phyloP scores from a whole-genome alignment of 2,797 vertebrate species.

The Sarcophilus harrisii region DNA sequence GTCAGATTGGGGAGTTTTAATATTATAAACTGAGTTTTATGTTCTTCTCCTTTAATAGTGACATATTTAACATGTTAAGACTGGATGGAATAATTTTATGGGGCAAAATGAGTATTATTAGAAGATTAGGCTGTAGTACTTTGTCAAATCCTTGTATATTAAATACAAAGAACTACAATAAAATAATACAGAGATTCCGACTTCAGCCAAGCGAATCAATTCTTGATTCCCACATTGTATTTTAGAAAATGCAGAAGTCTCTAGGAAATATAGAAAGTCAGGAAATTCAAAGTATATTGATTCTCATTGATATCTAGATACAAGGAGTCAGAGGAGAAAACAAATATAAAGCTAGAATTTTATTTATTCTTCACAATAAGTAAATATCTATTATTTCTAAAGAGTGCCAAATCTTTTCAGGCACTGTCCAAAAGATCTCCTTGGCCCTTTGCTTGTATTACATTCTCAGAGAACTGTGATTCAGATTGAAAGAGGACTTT shows the following conservation, averaged over 20 bases:
- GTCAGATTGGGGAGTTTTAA: slow-evolving; percentile 81
- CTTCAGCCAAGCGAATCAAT: slow-evolving; percentile 7
- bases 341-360: rapidly evolving
- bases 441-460: background rate
- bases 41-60: slow-evolving; percentile 77
- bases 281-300: background rate
- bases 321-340: background rate
- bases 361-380: background rate
- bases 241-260: background rate
- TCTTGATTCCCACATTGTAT: rapidly evolving
- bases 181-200: slow-evolving; percentile 74
- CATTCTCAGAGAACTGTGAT: background rate
- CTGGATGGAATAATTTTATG: slow-evolving; percentile 85
- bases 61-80: slow-evolving; percentile 86
- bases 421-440: rapidly evolving
- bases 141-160: slow-evolving; percentile 85
- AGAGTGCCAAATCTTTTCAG: rapidly evolving
- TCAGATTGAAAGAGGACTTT: background rate
- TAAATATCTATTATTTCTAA: background rate
- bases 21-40: slow-evolving; percentile 85
- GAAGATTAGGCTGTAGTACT: slow-evolving; percentile 81
- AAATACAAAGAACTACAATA: slow-evolving; percentile 81
- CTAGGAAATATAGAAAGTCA: background rate
- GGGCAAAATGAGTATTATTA: slow-evolving; percentile 84
- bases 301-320: background rate